Evolutionary conservation across 1,140 invertebrate genomes (phyloP).

Genomic region (Triops longicaudatus): DNA sequence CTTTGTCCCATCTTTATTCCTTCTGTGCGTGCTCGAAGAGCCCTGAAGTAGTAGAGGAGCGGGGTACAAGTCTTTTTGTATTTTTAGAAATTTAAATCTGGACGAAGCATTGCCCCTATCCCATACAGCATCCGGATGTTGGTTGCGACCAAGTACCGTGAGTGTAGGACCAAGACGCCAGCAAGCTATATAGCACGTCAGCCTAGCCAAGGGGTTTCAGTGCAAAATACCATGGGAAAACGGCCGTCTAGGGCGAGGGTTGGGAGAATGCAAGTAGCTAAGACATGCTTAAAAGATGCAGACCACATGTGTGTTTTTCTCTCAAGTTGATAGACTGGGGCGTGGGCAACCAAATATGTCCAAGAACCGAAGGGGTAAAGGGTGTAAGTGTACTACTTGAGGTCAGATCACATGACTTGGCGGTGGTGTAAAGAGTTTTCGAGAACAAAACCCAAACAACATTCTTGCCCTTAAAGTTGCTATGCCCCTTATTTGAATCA

Average conservation of each 20-base stretch:
- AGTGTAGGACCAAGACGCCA: background rate
- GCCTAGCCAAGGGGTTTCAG: background rate
- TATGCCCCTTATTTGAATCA: background rate
- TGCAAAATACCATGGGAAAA: conserved; percentile 4
- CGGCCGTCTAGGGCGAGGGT: background rate
- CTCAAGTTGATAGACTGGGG: conserved; percentile 5
- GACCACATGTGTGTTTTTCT: conserved; percentile 15
- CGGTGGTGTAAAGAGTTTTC: background rate
- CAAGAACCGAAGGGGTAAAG: background rate
- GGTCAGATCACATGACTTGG: conserved; percentile 10
- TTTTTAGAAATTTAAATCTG: conserved; percentile 13
- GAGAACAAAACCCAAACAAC: background rate
- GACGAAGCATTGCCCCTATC: background rate
- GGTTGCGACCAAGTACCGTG: background rate
- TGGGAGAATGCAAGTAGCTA: background rate
- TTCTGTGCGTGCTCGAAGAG: conserved; percentile 5
- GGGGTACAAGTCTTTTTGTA: background rate
- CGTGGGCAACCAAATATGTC: background rate
- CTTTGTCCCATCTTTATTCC: background rate
- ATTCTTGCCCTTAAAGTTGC: background rate
- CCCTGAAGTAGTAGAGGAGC: background rate
- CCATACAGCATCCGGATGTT: conserved; percentile 9
- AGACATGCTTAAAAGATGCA: conserved; percentile 5
- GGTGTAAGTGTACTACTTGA: conserved; percentile 15
- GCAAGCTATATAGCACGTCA: background rate